phyloP scores from a whole-genome alignment of 2,888 invertebrate species.

The Sylvicola cinctus region DNA sequence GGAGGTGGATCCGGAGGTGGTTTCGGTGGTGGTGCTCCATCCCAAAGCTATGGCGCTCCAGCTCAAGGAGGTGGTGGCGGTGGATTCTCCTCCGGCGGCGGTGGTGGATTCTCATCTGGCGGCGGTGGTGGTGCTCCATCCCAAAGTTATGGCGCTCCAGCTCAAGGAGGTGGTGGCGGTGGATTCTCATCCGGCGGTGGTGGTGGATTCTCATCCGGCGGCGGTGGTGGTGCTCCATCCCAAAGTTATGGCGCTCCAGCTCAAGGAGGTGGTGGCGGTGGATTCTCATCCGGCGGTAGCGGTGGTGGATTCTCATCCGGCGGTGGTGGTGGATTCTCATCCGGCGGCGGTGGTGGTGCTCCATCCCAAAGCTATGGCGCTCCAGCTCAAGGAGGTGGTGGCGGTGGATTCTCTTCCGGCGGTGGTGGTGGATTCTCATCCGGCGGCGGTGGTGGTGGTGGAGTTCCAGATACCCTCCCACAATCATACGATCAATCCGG shows the following conservation, averaged over 20 bases:
- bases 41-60: conserved; percentile 4
- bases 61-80: conserved; percentile 7
- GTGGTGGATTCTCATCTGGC: not conserved
- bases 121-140: conserved; percentile 6
- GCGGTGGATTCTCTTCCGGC: conserved; percentile 26
- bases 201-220: conserved; percentile 15
- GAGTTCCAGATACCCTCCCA: conserved; percentile 34
- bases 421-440: conserved; percentile 25
- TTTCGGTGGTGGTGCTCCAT: conserved; percentile 7
- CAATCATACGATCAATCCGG: conserved; percentile 60
- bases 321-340: conserved; percentile 23
- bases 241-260: no score
- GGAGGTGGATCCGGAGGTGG: conserved; percentile 15
- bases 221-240: conserved; percentile 11
- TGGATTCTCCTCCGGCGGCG: not conserved
- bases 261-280: conserved; percentile 4
- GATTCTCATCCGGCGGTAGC: no score
- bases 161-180: conserved; percentile 27
- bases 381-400: not conserved
- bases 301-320: conserved; percentile 14
- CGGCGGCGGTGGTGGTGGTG: conserved; percentile 16
- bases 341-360: conserved; percentile 14
- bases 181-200: conserved; percentile 19
- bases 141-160: not conserved
- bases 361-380: no score